phyloP scores from a whole-genome alignment of 2,888 invertebrate genomes.

The Lasioglossum marginatum region DNA sequence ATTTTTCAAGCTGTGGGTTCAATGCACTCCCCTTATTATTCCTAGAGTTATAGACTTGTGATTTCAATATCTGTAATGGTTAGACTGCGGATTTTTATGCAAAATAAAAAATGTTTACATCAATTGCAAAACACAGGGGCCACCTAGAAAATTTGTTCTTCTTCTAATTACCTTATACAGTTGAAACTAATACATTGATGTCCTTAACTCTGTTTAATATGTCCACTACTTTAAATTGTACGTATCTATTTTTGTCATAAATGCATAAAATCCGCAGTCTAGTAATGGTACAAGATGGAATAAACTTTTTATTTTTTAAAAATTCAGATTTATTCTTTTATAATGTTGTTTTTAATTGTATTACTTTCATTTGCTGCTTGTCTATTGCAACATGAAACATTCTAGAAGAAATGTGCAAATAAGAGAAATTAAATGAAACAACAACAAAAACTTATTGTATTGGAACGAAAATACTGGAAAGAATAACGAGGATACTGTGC shows the following conservation, averaged over 20 bases:
- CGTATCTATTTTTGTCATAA: too few relatives aligned
- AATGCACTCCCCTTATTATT: too few relatives aligned
- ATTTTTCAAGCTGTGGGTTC: too few relatives aligned
- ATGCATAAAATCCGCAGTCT: too few relatives aligned
- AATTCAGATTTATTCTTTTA: background rate
- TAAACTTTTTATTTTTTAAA: background rate
- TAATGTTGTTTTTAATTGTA: background rate
- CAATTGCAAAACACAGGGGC: too few relatives aligned
- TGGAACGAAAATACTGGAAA: background rate
- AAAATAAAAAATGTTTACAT: too few relatives aligned
- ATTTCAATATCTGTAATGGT: background rate
- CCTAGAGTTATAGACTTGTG: background rate
- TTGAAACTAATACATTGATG: too few relatives aligned
- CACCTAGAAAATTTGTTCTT: too few relatives aligned
- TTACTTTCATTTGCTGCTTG: background rate
- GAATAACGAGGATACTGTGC: constrained; percentile 34
- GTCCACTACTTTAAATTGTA: too few relatives aligned
- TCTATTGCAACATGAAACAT: background rate
- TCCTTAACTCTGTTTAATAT: too few relatives aligned
- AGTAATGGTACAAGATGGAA: background rate
- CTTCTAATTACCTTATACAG: too few relatives aligned
- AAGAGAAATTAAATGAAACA: background rate
- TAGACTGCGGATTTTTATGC: too few relatives aligned
- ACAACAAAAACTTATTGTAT: background rate
- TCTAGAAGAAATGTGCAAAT: background rate